Conservation (phyloP, 2,113 vertebrate species). For the Dendrocopos noguchii region DNA sequence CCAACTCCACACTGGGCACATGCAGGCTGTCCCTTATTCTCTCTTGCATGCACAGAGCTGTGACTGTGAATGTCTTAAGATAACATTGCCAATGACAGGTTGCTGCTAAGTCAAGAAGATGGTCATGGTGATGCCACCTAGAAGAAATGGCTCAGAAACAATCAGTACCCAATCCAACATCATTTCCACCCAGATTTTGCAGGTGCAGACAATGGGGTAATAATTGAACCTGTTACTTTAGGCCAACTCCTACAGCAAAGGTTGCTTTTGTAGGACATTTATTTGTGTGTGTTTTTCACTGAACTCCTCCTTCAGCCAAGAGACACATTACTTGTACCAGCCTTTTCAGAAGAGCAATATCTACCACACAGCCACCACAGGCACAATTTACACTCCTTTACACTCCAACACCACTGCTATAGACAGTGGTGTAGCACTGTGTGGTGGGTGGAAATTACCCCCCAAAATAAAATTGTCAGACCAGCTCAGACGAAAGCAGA, state of each 20-base stretch:
- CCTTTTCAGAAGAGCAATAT: background rate
- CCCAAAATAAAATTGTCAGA: no score
- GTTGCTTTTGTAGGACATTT: background rate
- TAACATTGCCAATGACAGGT: background rate
- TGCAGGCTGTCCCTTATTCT: background rate
- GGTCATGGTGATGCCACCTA: background rate
- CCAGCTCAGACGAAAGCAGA: no score
- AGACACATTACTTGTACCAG: fast-evolving
- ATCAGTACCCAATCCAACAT: background rate
- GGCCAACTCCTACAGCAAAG: background rate
- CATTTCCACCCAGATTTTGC: background rate
- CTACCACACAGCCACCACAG: fast-evolving
- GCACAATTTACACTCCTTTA: background rate
- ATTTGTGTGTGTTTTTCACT: background rate
- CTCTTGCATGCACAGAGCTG: background rate
- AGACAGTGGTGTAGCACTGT: background rate
- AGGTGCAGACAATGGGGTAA: background rate
- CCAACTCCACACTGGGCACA: background rate
- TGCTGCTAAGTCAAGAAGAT: background rate
- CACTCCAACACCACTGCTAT: background rate
- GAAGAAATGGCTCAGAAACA: background rate
- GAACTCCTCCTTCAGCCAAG: background rate
- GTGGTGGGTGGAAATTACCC: no score
- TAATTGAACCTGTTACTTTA: background rate
- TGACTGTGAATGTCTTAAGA: background rate